Base-by-base conservation (phyloP, 2,888 invertebrate genomes). In the Melanophora roralis region DNA sequence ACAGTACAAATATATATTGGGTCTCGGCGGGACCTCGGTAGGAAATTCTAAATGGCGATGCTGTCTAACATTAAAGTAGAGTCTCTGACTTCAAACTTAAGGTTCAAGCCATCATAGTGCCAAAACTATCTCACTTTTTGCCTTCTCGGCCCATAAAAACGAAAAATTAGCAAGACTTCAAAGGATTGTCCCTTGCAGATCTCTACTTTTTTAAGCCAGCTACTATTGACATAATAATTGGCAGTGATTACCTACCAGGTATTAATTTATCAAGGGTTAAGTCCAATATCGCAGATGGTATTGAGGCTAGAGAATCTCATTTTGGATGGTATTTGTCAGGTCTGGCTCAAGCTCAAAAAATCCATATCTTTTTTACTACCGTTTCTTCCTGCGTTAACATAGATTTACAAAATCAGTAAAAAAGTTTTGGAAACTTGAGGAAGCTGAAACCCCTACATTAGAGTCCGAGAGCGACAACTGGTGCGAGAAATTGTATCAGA, bases 141-240 rank as follows among this genome's bases (percentile, higher is more conserved):
- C 60, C 45, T 27, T 27, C 27, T 5, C 3, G 27, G 6, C 27
- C 27, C 27, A 27, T 27, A 5, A 3, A 6, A 3, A 27, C 6
- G 4, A 3, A 27, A 5, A 27, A 14, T 49, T 23, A 8, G 38
- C 19, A 11, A 21, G 9, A 5, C 9, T 36, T 36, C 12, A n/a
- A 49, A 21, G 16, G 32, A 11, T 55, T 68, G n/a, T 32, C 34
- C 12, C 21, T 59, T 2, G 68, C 68, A 16, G 68, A 59, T 69
- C 57, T 57, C 0, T 12, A 59, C 21, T 69, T 59, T 49, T 47
- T 23, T 27, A 69, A 59, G 36, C 47, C 57, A 1, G 8, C 68
- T 7, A 7, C 27, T 12, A 57, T 68, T n/a, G 57, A 49, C n/a
- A 34, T 69, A 14, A 57, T 68, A 14, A 68, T 68, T 9, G 68